These are phyloP conservation scores for Buteo buteo DNA, from an alignment of 2,113 vertebrate species.

Conservation along the genomic window DNA sequence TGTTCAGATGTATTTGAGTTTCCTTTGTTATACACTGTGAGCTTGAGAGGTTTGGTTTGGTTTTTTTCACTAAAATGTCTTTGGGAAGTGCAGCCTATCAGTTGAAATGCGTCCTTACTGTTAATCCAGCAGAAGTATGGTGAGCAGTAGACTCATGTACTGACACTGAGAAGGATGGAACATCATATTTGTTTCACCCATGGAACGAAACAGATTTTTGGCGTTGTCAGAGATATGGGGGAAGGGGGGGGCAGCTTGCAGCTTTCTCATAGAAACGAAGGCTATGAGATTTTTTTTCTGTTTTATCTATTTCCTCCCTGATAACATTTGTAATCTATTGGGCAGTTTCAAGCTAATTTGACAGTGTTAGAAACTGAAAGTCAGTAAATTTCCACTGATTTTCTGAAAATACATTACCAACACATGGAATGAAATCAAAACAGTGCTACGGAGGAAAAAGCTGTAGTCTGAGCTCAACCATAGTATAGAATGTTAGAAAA, in stretches of 20 bases:
- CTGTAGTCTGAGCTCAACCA: not conserved
- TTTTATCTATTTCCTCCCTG: not conserved
- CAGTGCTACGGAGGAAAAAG: not conserved
- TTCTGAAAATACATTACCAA: not conserved
- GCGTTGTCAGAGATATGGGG: not conserved
- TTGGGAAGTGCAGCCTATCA: not conserved
- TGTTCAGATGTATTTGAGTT: not conserved
- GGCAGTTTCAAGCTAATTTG: not conserved
- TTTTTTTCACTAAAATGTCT: not conserved
- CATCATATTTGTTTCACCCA: not conserved
- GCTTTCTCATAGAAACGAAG: not conserved
- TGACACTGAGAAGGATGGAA: not conserved
- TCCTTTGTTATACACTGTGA: not conserved
- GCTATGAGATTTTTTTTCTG: not conserved
- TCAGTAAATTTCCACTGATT: not conserved
- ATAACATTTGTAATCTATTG: not conserved
- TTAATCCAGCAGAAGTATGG: not conserved
- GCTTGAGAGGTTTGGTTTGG: not conserved
- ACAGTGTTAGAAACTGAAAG: not conserved
- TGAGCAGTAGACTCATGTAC: not conserved
- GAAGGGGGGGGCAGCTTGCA: not conserved
- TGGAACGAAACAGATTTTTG: not conserved
- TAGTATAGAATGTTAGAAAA: not conserved
- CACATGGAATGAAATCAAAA: not conserved
- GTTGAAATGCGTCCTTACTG: not conserved